Evolutionary conservation across 2,113 vertebrate species (phyloP).

Genomic region (Python bivittatus): DNA sequence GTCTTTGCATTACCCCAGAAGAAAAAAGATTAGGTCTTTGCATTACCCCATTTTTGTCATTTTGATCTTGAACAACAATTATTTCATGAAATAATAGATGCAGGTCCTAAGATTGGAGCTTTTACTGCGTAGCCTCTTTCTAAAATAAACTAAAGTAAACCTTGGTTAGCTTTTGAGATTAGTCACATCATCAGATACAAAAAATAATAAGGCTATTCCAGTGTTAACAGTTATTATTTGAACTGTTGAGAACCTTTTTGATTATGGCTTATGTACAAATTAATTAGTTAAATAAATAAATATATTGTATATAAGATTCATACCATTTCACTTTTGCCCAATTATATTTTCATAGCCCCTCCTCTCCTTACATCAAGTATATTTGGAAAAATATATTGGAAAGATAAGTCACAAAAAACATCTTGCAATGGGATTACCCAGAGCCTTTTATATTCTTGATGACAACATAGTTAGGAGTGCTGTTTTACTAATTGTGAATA

Average conservation of each 20-base stretch:
- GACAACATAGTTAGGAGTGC: background rate
- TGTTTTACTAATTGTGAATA: background rate
- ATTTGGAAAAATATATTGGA: background rate
- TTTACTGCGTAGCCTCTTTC: background rate
- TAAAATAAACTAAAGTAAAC: background rate
- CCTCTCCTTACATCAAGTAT: background rate
- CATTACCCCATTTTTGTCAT: background rate
- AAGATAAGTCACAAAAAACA: background rate
- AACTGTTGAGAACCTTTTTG: background rate
- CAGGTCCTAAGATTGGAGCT: background rate
- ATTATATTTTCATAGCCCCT: background rate
- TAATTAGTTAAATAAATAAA: background rate
- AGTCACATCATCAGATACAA: background rate
- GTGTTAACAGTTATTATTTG: background rate
- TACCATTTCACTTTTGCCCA: background rate
- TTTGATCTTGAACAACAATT: background rate
- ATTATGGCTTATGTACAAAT: background rate
- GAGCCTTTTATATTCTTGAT: background rate
- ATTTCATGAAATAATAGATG: background rate
- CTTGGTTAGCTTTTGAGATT: background rate
- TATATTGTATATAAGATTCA: background rate
- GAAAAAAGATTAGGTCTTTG: background rate
- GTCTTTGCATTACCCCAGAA: no score
- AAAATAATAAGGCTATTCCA: background rate
- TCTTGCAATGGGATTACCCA: background rate